Evolutionary conservation across 2,113 vertebrate genomes (phyloP).

Genomic region (Galeopterus variegatus): DNA sequence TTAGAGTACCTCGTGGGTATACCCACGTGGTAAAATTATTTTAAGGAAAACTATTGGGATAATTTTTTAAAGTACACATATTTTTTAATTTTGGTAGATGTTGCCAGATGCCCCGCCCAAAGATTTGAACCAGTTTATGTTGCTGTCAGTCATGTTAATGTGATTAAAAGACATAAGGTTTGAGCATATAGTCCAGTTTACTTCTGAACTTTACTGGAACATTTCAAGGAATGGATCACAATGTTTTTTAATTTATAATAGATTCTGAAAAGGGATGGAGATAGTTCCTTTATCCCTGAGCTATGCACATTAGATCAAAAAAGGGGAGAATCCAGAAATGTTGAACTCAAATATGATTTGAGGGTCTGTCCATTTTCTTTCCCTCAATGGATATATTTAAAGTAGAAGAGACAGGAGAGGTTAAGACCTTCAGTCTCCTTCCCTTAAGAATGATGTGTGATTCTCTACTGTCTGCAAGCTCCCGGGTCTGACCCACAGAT

Average conservation of each 20-base stretch:
- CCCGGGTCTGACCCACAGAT: slow-evolving; percentile 59
- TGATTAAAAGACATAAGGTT: neutral
- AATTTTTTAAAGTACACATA: neutral
- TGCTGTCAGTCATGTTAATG: rapidly evolving
- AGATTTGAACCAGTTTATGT: neutral
- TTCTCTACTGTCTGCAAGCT: slow-evolving; percentile 31
- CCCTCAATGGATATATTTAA: slow-evolving; percentile 35
- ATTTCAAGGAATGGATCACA: neutral
- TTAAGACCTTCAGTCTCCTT: slow-evolving; percentile 69
- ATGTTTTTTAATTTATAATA: neutral
- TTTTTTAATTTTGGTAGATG: neutral
- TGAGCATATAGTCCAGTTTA: neutral
- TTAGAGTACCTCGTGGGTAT: neutral
- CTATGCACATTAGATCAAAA: slow-evolving; percentile 11
- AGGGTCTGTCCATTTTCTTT: slow-evolving; percentile 55
- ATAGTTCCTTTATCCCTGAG: neutral
- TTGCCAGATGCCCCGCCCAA: neutral
- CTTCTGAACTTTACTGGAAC: neutral
- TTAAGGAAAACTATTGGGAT: neutral
- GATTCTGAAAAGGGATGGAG: neutral
- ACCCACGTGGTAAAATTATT: neutral
- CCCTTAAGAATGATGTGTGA: slow-evolving; percentile 57
- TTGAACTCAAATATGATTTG: slow-evolving; percentile 62
- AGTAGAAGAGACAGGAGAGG: slow-evolving; percentile 68
- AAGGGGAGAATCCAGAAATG: neutral